Conservation (phyloP, 2,888 invertebrate genomes). For the Mesorhabditis sp. region DNA sequence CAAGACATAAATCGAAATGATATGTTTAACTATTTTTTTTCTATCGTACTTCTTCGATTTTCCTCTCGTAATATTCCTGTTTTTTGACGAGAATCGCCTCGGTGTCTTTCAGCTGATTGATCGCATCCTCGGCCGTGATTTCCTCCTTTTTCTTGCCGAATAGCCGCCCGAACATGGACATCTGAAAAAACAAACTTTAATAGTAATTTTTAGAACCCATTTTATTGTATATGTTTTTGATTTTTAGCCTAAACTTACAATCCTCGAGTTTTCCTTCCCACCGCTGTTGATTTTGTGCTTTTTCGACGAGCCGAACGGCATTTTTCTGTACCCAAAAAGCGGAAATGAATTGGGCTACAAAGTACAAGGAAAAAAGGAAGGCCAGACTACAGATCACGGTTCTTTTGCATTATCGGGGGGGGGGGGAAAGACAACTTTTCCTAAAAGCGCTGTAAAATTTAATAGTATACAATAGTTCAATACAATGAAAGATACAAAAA, state of each 20-base stretch:
- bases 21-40: not conserved
- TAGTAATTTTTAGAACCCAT: not conserved
- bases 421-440: no score
- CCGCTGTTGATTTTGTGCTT: not conserved
- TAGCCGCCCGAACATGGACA: slow-evolving; percentile 4
- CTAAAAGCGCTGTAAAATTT: no score
- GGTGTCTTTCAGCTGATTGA: slow-evolving; percentile 32
- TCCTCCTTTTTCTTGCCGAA: slow-evolving; percentile 24
- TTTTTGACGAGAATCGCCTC: slow-evolving; percentile 38
- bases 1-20: not conserved
- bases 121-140: slow-evolving; percentile 33
- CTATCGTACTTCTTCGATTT: slow-evolving; percentile 19
- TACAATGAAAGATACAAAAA: no score
- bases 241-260: not conserved
- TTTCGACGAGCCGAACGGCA: not conserved
- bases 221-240: not conserved
- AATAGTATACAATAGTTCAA: no score
- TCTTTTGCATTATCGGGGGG: no score
- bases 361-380: no score
- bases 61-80: slow-evolving; percentile 33
- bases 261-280: not conserved
- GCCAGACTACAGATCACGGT: no score
- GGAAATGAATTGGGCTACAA: no score
- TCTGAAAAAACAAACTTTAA: not conserved
- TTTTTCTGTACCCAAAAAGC: not conserved